Evolutionary conservation across 2,113 vertebrate genomes (phyloP).

Genomic region (Ursus arctos): DNA sequence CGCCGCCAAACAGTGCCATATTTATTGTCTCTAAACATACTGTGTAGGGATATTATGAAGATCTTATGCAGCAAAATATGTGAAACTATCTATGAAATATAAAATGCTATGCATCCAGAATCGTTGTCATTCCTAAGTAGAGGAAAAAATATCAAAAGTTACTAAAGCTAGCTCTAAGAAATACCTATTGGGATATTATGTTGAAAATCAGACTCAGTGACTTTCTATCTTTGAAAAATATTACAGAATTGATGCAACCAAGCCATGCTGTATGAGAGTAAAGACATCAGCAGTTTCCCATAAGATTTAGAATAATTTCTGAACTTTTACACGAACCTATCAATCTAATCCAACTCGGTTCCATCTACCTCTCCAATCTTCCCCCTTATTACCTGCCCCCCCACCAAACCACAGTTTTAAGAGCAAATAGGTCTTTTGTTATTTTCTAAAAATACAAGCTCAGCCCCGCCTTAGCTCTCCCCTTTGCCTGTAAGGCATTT

Average conservation of each 20-base stretch:
- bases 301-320: neutral
- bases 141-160: neutral
- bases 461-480: neutral
- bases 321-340: neutral
- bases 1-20: neutral
- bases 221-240: neutral
- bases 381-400: neutral
- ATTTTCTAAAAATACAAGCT: neutral
- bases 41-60: neutral
- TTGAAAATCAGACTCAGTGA: neutral
- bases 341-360: neutral
- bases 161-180: neutral
- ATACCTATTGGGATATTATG: neutral
- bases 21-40: neutral
- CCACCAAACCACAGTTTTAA: neutral
- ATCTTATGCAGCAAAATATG: neutral
- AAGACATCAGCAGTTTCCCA: neutral
- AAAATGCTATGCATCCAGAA: neutral
- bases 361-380: neutral
- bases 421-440: neutral
- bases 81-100: neutral
- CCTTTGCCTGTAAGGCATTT: neutral
- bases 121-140: neutral
- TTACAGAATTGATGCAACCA: neutral
- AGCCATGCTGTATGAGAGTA: neutral